Conservation (phyloP, 2,888 invertebrate species). For the Drosophila buzzatii region DNA sequence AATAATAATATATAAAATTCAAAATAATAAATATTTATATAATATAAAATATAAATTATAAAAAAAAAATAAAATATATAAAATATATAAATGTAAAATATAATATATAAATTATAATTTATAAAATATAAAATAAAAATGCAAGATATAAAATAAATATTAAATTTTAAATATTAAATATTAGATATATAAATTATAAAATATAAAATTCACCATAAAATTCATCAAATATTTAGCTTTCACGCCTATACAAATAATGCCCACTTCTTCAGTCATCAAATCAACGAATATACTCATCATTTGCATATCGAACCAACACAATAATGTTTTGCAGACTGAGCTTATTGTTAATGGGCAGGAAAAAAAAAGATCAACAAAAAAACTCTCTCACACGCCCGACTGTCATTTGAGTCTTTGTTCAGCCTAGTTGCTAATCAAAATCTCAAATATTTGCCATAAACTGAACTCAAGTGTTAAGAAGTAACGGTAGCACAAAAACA, state of each 20-base stretch:
- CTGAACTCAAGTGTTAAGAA: slow-evolving; percentile 56
- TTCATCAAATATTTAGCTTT: slow-evolving; percentile 13
- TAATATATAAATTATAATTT: too few relatives aligned
- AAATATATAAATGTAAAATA: too few relatives aligned
- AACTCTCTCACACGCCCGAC: slow-evolving; percentile 13
- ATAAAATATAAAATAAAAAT: neutral
- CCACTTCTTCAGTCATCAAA: slow-evolving; percentile 2
- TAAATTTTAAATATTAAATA: neutral
- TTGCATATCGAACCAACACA: slow-evolving; percentile 30
- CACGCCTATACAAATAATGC: slow-evolving; percentile 4
- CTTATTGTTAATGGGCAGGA: slow-evolving; percentile 35
- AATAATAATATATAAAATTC: neutral
- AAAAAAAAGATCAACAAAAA: slow-evolving; percentile 4
- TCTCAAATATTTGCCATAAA: slow-evolving; percentile 55
- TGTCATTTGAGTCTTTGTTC: slow-evolving; percentile 30
- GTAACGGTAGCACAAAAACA: slow-evolving; percentile 48
- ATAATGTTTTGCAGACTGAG: slow-evolving; percentile 4
- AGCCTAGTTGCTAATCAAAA: slow-evolving; percentile 48
- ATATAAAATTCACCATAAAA: neutral
- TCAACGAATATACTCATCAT: neutral
- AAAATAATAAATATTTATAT: neutral
- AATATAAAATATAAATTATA: neutral
- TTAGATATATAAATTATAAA: neutral
- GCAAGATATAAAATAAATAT: neutral
- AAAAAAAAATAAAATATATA: neutral